Percentiles rank a stretch among this genome's conserved stretches.
phyloP scores from a whole-genome alignment of 2,888 invertebrate species.

The Yponomeuta evonymella region DNA sequence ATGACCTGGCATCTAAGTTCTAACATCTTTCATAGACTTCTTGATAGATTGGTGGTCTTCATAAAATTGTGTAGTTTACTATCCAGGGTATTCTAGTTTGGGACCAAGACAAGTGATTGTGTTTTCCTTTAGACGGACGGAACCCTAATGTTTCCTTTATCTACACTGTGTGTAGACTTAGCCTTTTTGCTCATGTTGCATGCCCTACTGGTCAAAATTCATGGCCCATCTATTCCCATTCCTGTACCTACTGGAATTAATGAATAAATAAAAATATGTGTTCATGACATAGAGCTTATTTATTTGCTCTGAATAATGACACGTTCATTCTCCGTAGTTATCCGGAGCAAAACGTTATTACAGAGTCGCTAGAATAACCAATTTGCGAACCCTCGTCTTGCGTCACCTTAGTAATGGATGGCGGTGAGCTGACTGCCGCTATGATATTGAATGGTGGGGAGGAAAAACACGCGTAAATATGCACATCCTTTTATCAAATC shows the following conservation, averaged over 20 bases:
- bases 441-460: constrained; percentile 28
- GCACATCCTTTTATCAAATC: not conserved
- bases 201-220: too few relatives aligned
- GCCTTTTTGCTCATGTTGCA: too few relatives aligned
- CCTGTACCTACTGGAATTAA: not conserved
- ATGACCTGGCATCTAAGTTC: too few relatives aligned
- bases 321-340: constrained; percentile 24
- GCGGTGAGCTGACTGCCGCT: constrained; percentile 30
- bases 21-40: too few relatives aligned
- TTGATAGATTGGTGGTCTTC: too few relatives aligned
- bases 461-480: not conserved
- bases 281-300: not conserved
- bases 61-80: too few relatives aligned
- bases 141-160: too few relatives aligned
- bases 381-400: constrained; percentile 48
- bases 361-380: constrained; percentile 41
- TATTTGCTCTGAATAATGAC: constrained; percentile 16
- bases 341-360: constrained; percentile 29
- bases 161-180: too few relatives aligned
- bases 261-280: not conserved
- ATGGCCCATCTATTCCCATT: too few relatives aligned
- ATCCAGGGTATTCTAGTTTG: too few relatives aligned
- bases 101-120: too few relatives aligned
- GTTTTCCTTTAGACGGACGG: too few relatives aligned
- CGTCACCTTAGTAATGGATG: constrained; percentile 47